Evolutionary conservation across 2,888 invertebrate genomes (phyloP).

Genomic region (Lasioglossum malachurum): DNA sequence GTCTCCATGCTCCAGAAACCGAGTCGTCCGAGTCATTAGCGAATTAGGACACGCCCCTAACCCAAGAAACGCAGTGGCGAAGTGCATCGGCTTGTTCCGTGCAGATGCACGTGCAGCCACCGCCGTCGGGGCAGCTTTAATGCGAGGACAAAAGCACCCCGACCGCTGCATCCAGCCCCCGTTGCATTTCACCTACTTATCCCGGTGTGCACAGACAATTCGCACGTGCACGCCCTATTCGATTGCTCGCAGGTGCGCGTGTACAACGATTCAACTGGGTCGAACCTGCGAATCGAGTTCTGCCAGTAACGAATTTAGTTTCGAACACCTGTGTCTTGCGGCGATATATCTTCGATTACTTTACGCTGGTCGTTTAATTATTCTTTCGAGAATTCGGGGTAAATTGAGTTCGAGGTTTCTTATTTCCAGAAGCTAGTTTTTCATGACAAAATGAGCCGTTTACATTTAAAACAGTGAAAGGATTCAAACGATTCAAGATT

Average conservation of each 20-base stretch:
- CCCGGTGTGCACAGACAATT: slow-evolving; percentile 18
- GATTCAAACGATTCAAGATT: too few species aligned
- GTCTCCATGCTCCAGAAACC: slow-evolving; percentile 63
- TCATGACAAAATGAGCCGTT: too few species aligned
- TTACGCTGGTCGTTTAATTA: not conserved
- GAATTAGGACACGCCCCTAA: slow-evolving; percentile 76
- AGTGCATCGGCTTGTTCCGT: slow-evolving; percentile 63
- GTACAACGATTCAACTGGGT: not conserved
- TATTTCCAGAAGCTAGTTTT: not conserved
- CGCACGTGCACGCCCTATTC: not conserved
- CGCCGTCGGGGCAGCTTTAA: not conserved
- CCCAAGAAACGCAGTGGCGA: slow-evolving; percentile 32
- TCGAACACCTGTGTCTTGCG: not conserved
- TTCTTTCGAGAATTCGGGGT: not conserved
- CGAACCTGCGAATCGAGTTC: not conserved
- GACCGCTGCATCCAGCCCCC: not conserved
- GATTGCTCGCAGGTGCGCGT: not conserved
- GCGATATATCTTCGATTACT: not conserved
- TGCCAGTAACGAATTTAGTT: not conserved
- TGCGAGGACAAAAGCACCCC: slow-evolving; percentile 6
- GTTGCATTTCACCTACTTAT: slow-evolving; percentile 21
- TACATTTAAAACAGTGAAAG: too few species aligned
- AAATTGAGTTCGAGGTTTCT: not conserved
- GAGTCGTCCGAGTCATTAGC: slow-evolving; percentile 74
- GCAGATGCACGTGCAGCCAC: not conserved